Conservation (phyloP, 2,888 invertebrate species). For the Acanthopleura granulata region DNA sequence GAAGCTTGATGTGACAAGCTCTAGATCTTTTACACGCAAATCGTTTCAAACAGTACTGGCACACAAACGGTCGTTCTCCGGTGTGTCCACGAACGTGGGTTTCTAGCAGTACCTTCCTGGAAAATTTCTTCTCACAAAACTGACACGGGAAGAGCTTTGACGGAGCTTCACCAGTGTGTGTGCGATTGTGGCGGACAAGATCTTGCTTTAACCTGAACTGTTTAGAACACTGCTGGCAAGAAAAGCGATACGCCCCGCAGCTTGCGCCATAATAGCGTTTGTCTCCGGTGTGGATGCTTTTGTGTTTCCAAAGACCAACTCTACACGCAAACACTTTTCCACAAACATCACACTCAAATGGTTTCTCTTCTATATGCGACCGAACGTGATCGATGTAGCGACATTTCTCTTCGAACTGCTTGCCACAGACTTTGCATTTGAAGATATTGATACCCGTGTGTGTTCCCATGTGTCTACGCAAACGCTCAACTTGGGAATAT, state of each 20-base stretch:
- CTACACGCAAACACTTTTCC: neutral
- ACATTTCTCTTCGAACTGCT: constrained; percentile 14
- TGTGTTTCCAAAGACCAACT: constrained; percentile 13
- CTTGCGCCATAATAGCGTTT: neutral
- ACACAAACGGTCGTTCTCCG: neutral
- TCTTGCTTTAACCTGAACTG: neutral
- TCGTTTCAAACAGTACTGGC: neutral
- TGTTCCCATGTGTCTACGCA: constrained; percentile 21
- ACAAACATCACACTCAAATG: constrained; percentile 5
- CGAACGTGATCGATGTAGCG: constrained; percentile 12
- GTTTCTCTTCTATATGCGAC: constrained; percentile 5
- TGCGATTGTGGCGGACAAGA: neutral
- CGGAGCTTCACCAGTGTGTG: neutral
- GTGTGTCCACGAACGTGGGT: neutral
- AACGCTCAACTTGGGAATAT: constrained; percentile 16
- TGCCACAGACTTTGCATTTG: constrained; percentile 18
- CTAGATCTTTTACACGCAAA: constrained; percentile 3
- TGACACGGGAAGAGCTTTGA: neutral
- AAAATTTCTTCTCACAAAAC: constrained; percentile 3
- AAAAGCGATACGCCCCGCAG: neutral
- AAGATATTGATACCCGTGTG: constrained; percentile 19
- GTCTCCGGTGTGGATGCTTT: neutral
- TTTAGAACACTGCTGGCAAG: neutral
- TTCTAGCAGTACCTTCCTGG: neutral
- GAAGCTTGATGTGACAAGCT: constrained; percentile 1